Evolutionary conservation across 1,140 invertebrate genomes (phyloP), one percentile per base, ranked within the genome.

Genomic region (Diachasma alloeum): DNA sequence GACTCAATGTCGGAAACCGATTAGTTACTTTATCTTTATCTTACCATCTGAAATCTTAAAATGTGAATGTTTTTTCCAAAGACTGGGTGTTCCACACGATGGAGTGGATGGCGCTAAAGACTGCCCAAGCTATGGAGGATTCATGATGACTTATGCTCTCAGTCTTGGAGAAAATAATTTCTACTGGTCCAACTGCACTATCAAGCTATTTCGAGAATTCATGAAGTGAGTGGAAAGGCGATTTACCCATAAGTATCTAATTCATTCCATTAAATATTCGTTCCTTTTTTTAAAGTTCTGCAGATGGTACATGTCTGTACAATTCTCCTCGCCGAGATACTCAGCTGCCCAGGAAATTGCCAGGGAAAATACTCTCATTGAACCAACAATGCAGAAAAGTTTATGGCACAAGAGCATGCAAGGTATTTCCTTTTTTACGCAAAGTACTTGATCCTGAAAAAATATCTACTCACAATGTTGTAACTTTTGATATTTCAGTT

Each of bases 311-410:
- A 8, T 98, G 96, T 85, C 87, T 98, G 74, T 97, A 19, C 95
- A 97, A 97, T 86, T 93, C 93, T 13, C 96, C 94, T 94, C 86
- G 94, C 95, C 82, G 93, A 94, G 83, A 92, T 93, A 9, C 85
- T 97, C 73, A 94, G 94, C 1, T 63, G 11, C 22, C 4, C 0
- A 88, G 95, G 75, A 93, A 96, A 17, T 87, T 98, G 74, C 96
- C 96, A 0, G 96, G 96, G 42, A 94, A 95, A 82, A 86, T 97
- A 74, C 88, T 97, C 15, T 94, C 95, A 0, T 87, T 97, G 48
- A 96, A 97, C 86, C 95, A 96, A 24, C 97, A 98, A 85, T 98
- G 97, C 87, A 90, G 94, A 79, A 93, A 95, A 85, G 96, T 97
- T 86, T 90, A 95, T 82, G 96, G 96, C 81, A 96, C 96, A 2